Evolutionary conservation across 2,888 invertebrate species (phyloP), one percentile per base, ranked within the genome.

Genomic region (Epicampocera succincta): DNA sequence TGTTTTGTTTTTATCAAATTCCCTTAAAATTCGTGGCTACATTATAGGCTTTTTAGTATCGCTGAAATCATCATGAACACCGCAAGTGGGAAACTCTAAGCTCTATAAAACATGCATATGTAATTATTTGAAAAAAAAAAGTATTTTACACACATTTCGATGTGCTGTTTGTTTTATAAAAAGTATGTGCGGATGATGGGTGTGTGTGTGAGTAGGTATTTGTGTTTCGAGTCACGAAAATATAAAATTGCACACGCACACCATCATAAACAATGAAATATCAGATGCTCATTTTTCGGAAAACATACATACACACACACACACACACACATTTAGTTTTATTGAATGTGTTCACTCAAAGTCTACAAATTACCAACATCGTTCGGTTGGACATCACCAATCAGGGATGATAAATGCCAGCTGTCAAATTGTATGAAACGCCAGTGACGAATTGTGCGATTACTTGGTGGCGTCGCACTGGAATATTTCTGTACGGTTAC

Each of bases 71-170:
- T 15, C 9, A 1, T 6, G 12, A 38, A 13, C 40, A 5, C 11
- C 19, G 13, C 5, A 19, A 46, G 4, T 19, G 15, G 72, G 72
- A 46, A 78, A 72, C 72, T 25, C 66, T 60, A 4, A 38, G 54
- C 2, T 56, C 50, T 17, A 13, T 61, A 11, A 11, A 46, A 63
- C 11, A 17, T 29, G 46, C 17, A 11, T 25, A 52, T 33, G 50
- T 54, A 54, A 71, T 60, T 60, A 71, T 61, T 74, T 56, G 52
- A 0, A 54, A 78, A 66, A 73, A 0, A 54, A 78, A 66, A 73
- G 66, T 61, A 72, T 78, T 78, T 77, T 77, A 71, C 46, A 63
- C 63, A 54, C 52, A 66, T 46, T 66, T 46, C n/a, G 44, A 42
- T 68, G n/a, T 61, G 40, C 19, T 46, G 25, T 15, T 54, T 21